Evolutionary conservation across 2,888 invertebrate species (phyloP), one percentile per base, ranked within the genome.

Genomic region (Ptychoptera albimana): DNA sequence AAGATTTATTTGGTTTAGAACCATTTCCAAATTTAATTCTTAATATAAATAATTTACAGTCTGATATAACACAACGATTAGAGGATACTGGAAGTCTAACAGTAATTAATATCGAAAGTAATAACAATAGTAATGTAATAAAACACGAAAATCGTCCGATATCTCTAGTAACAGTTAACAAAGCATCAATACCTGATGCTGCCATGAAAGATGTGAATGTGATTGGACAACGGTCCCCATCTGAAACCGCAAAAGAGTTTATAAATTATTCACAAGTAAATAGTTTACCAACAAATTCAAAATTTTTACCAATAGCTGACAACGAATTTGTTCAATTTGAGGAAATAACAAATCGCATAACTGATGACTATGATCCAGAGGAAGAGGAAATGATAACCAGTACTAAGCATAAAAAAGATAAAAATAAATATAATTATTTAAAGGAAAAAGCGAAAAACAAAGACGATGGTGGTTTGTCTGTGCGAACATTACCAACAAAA

Each of bases 1-100:
- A 59, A 30, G 64, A 64, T 54, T 55, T 65, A 30, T 64, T 64
- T 46, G 64, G 61, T 45, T 62, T 59, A 30, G 66, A 64, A 48
- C 66, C 64, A 43, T 65, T 64, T 54, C 63, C 62, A 46, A 58
- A 63, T 59, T 57, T 63, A 58, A 57, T 63, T 50, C 51, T 42
- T 49, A 52, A 49, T 13, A 48, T 46, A 14, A 48, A 51, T 43
- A 42, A 48, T 40, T 42, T 40, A 14, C 39, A 46, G 11, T 14
- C 42, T 5, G 42, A 45, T 11, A 13, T 39, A 42, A 41, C 16
- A 8, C 8, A 36, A 14, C 30, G n/a, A 43, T 30, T 32, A 15
- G 15, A 39, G 8, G 29, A 44, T 16, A 29, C 39, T 39, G 12
- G 36, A 12, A 39, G 31, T 14, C 35, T 40, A 14, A 45, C 45